These are phyloP conservation scores for Spodoptera exigua DNA, from an alignment of 2,888 invertebrate species.

Conservation along the genomic window DNA sequence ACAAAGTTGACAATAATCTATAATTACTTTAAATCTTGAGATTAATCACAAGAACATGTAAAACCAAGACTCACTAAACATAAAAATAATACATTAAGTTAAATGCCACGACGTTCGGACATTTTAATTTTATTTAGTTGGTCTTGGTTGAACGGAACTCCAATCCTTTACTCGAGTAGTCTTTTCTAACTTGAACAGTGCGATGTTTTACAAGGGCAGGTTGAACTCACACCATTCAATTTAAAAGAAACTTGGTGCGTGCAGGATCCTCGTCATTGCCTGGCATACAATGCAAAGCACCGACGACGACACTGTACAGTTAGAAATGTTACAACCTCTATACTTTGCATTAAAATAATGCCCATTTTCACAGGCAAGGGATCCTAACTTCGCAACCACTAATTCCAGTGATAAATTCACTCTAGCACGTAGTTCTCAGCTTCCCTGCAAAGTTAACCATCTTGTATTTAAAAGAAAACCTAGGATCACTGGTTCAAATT, in stretches of 20 bases:
- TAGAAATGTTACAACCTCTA: slow-evolving; percentile 94
- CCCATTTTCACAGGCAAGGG: slow-evolving; percentile 93
- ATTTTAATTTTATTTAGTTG: slow-evolving; percentile 85
- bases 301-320: slow-evolving; percentile 84
- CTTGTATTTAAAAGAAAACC: slow-evolving; percentile 86
- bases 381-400: slow-evolving; percentile 87
- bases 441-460: slow-evolving; percentile 88
- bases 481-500: slow-evolving; percentile 78
- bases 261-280: slow-evolving; percentile 81
- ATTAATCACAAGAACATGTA: slow-evolving; percentile 79
- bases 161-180: slow-evolving; percentile 88
- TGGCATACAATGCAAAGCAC: slow-evolving; percentile 63
- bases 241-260: slow-evolving; percentile 88
- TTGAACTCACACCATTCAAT: slow-evolving; percentile 88
- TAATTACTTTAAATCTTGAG: slow-evolving; percentile 65
- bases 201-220: slow-evolving; percentile 82
- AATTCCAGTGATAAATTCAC: slow-evolving; percentile 85
- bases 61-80: slow-evolving; percentile 90
- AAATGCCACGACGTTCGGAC: slow-evolving; percentile 73
- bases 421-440: slow-evolving; percentile 87
- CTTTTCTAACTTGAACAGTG: slow-evolving; percentile 89
- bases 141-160: slow-evolving; percentile 90
- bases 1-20: slow-evolving; percentile 59
- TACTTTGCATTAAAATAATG: slow-evolving; percentile 98
- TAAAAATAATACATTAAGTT: slow-evolving; percentile 77